Base-by-base conservation (phyloP, 2,113 vertebrate genomes). In the Piprites chloris region DNA sequence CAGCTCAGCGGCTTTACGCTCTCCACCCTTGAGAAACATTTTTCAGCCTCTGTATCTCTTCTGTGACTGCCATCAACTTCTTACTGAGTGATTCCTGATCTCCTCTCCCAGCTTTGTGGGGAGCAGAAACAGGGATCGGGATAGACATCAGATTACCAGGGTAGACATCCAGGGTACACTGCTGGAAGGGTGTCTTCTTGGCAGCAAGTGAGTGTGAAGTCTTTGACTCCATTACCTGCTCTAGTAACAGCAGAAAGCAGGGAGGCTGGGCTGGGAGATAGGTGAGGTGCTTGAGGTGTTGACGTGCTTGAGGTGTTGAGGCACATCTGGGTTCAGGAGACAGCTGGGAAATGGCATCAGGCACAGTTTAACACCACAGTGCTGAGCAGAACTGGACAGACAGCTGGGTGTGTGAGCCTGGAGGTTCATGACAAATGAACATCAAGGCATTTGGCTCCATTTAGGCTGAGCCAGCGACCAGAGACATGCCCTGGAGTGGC, bases 401-500 rank as follows among this genome's bases (percentile, higher is more conserved):
- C 16, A n/a, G 62, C 24, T 32, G 35, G 39, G 14, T 20, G 6
- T 3, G 9, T 13, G 14, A 58, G 56, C 28, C 41, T 52, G 59
- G 42, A 92, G 63, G 39, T 35, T 81, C 20, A 1, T 23, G n/a
- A 79, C n/a, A 35, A 15, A 33, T 5, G 26, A 71, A 3, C 2
- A 6, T 12, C 13, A 8, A 12, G 17, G 21, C 11, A 6, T 53
- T 68, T 26, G 58, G 27, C 27, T 58, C 66, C 47, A 10, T 3
- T 17, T 18, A 62, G 49, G 20, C 20, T n/a, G 42, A 72, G 44
- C 8, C 33, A 55, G 19, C 17, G 28, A 77, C 28, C 12, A 32
- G 33, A 5, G 4, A 5, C 33, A 20, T 9, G 23, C 39, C 35
- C 49, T 10, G 39, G 63, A 28, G 44, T 0, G 0, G 6, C 52